Evolutionary conservation across 2,797 vertebrate genomes (phyloP).

Genomic region (Benthosema pterotum): DNA sequence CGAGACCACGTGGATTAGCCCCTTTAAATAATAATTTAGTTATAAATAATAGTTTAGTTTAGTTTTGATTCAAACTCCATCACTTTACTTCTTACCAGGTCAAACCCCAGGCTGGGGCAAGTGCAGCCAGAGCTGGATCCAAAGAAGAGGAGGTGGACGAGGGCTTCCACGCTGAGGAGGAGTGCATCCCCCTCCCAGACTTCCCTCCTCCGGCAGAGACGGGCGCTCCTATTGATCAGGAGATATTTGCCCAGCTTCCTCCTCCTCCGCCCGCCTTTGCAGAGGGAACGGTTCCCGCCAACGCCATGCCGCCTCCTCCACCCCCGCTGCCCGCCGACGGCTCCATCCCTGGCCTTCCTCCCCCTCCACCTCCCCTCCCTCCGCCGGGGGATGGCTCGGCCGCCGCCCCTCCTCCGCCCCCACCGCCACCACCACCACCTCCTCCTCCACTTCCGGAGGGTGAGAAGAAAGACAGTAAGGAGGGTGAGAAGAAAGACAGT

Average conservation of each 20-base stretch:
- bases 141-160: constrained; percentile 88
- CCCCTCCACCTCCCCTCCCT: neutral
- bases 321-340: constrained; percentile 48
- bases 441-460: constrained; percentile 43
- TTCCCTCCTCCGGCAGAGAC: constrained; percentile 77
- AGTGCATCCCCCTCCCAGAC: constrained; percentile 81
- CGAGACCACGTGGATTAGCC: neutral
- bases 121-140: constrained; percentile 32
- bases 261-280: constrained; percentile 82
- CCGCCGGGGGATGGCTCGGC: constrained; percentile 19
- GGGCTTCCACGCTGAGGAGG: constrained; percentile 88
- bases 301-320: constrained; percentile 54
- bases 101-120: constrained; percentile 40
- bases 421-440: constrained; percentile 47
- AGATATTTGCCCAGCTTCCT: constrained; percentile 80
- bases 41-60: neutral
- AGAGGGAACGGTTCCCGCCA: constrained; percentile 73
- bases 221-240: constrained; percentile 73
- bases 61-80: too few species aligned
- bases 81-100: constrained; percentile 42
- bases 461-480: constrained; percentile 46
- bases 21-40: neutral
- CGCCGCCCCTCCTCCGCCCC: constrained; percentile 52
- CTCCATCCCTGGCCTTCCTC: neutral
- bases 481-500: constrained; percentile 22